Evolutionary conservation across 2,113 vertebrate species (phyloP).

Genomic region (Pardalotus punctatus): DNA sequence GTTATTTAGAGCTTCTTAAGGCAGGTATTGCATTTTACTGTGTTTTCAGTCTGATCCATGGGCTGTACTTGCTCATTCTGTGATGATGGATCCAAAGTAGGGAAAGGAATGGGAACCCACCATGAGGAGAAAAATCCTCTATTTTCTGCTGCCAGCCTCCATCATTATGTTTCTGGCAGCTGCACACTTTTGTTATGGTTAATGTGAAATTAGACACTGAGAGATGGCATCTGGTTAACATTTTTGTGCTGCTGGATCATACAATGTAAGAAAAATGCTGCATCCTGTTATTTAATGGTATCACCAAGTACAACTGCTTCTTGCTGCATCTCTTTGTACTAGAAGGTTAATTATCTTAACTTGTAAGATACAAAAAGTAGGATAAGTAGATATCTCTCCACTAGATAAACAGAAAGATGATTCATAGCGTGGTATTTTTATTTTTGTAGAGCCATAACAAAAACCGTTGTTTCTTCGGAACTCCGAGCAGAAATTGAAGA

Average conservation of each 20-base stretch:
- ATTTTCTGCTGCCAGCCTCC: not conserved
- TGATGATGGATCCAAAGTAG: not conserved
- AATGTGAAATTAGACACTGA: not conserved
- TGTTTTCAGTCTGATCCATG: not conserved
- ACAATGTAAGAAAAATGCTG: not conserved
- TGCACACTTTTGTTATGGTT: not conserved
- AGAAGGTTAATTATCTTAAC: not conserved
- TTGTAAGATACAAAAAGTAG: not conserved
- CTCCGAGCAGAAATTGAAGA: conserved; percentile 90
- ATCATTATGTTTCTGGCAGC: not conserved
- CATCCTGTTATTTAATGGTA: not conserved
- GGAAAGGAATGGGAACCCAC: not conserved
- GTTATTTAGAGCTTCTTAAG: not conserved
- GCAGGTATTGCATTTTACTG: not conserved
- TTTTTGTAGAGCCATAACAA: conserved; percentile 87
- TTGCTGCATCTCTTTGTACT: not conserved
- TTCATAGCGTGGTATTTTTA: not conserved
- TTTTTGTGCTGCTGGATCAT: not conserved
- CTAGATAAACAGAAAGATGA: not conserved
- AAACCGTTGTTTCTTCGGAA: conserved; percentile 87
- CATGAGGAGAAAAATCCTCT: not conserved
- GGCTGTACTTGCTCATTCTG: not conserved
- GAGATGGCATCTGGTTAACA: not conserved
- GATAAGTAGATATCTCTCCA: not conserved
- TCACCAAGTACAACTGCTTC: not conserved